Conservation (phyloP, 1,140 invertebrate species). For the Euura saliciscinereae region DNA sequence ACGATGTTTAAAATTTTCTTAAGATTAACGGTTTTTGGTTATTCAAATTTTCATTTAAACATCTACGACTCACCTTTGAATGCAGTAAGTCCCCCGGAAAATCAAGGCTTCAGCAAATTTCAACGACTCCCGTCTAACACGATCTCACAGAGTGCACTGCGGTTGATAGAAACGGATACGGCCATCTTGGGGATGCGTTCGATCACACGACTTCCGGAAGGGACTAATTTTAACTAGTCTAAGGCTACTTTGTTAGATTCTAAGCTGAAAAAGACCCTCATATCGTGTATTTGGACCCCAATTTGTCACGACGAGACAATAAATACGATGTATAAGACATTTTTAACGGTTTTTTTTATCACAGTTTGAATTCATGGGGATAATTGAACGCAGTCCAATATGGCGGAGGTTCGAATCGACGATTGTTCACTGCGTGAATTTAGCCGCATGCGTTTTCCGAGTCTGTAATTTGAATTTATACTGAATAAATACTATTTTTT, state of each 20-base stretch:
- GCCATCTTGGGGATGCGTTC: constrained; percentile 44
- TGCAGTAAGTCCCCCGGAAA: constrained; percentile 55
- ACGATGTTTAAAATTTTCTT: neutral
- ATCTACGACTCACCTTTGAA: constrained; percentile 49
- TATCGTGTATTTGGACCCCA: too few species aligned
- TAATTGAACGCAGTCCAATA: neutral
- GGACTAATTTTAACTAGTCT: too few species aligned
- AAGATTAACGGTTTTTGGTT: neutral
- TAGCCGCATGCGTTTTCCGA: neutral
- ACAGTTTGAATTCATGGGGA: too few species aligned
- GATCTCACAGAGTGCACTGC: constrained; percentile 57
- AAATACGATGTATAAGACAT: too few species aligned
- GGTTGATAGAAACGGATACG: constrained; percentile 49
- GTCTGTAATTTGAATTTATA: too few species aligned
- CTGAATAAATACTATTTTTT: too few species aligned
- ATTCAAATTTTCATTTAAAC: neutral
- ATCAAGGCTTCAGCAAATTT: constrained; percentile 54
- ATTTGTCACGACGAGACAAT: too few species aligned
- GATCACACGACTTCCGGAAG: constrained; percentile 26
- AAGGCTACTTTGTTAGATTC: too few species aligned
- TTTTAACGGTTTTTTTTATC: too few species aligned
- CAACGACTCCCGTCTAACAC: constrained; percentile 56
- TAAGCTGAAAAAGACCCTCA: too few species aligned
- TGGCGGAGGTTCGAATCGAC: neutral
- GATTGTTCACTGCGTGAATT: neutral